Evolutionary conservation across 2,888 invertebrate genomes (phyloP).

Genomic region (Trachelus tabidus): DNA sequence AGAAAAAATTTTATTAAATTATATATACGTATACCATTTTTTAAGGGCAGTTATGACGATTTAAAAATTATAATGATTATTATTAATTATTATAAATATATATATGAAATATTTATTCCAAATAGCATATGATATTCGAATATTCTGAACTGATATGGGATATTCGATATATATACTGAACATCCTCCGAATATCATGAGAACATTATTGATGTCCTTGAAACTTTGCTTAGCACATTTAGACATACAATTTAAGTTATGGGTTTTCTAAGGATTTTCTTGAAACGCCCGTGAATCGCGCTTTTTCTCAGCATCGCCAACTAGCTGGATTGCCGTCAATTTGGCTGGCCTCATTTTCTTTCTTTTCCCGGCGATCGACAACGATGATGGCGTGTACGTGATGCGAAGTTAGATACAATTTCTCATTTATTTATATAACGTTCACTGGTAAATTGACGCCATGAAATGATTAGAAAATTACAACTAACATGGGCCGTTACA

Average conservation of each 20-base stretch:
- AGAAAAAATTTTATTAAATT: slow-evolving; percentile 40
- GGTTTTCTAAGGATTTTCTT: neutral
- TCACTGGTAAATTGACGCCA: neutral
- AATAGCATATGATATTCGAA: neutral
- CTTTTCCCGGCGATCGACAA: neutral
- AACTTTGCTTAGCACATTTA: neutral
- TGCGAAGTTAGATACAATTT: neutral
- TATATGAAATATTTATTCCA: neutral
- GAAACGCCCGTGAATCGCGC: neutral
- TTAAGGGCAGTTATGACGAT: slow-evolving; percentile 16
- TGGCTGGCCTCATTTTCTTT: neutral
- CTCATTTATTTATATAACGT: neutral
- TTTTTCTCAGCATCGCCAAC: neutral
- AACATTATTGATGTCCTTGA: neutral
- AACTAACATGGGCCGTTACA: neutral
- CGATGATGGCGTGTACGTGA: neutral
- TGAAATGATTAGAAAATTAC: neutral
- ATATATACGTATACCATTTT: slow-evolving; percentile 22
- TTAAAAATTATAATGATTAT: slow-evolving; percentile 6
- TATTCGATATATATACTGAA: neutral
- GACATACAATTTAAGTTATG: neutral
- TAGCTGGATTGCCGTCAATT: neutral
- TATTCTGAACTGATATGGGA: neutral
- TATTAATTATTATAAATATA: slow-evolving; percentile 1
- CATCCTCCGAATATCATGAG: neutral